Evolutionary conservation across 37 sponge, comb jelly and placozoan genomes (phyloP).

Genomic region (Hormiphora californensis): DNA sequence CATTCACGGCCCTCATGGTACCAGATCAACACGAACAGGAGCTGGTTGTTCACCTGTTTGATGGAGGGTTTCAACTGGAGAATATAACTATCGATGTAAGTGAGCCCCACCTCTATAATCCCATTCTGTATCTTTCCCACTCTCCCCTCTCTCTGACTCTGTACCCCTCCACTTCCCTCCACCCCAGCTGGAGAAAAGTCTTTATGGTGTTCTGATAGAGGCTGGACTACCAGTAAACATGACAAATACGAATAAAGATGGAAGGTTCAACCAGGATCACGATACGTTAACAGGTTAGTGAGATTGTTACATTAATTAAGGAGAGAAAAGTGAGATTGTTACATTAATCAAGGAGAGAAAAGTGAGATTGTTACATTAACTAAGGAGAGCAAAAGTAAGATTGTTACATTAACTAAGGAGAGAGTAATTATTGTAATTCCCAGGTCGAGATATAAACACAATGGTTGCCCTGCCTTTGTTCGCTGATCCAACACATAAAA

Average conservation of each 20-base stretch:
- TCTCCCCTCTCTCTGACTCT: too few species aligned
- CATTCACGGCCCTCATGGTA: conserved; percentile 44
- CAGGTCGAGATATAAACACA: conserved; percentile 38
- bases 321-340: too few species aligned
- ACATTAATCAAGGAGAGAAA: too few species aligned
- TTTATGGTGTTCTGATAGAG: not conserved
- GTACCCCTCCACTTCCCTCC: too few species aligned
- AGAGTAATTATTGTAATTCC: not conserved
- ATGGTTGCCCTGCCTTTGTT: conserved; percentile 35
- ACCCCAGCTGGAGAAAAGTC: conserved; percentile 10
- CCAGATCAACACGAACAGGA: conserved; percentile 44
- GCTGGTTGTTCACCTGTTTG: not conserved
- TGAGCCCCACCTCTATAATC: not conserved
- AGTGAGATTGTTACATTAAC: too few species aligned
- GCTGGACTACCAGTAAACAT: conserved; percentile 22
- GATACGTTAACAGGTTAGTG: conserved; percentile 25
- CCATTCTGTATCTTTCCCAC: too few species aligned
- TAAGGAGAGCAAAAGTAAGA: too few species aligned
- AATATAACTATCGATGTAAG: conserved; percentile 47
- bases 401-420: too few species aligned
- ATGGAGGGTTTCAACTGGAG: conserved; percentile 48
- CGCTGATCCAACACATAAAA: conserved; percentile 20
- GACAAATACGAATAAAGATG: not conserved
- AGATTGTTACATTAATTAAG: too few species aligned
- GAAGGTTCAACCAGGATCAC: conserved; percentile 25